Evolutionary conservation across 64 coral and sea anemone species (phyloP).

Genomic region (Pocillopora damicornis): DNA sequence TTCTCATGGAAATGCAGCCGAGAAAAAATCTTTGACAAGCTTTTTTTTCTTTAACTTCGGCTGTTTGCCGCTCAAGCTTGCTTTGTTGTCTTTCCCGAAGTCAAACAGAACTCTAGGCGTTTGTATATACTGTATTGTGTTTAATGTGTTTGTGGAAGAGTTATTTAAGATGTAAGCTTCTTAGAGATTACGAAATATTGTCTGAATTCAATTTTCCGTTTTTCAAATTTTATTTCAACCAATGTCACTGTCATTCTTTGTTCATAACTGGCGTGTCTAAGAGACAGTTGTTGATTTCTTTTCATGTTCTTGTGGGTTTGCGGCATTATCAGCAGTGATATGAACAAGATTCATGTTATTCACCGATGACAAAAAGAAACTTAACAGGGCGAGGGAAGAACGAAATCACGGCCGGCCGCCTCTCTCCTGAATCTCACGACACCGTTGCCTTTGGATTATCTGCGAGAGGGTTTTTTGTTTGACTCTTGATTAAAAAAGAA

Average conservation of each 20-base stretch:
- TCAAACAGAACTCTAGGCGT: background rate
- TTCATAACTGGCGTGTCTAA: background rate
- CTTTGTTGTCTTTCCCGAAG: background rate
- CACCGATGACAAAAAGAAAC: no score
- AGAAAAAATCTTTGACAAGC: background rate
- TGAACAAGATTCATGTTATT: no score
- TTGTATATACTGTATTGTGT: conserved; percentile 18
- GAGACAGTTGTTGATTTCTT: no score
- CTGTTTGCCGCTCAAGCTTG: background rate
- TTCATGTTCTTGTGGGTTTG: no score
- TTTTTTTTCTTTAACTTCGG: background rate
- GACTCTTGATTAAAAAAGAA: no score
- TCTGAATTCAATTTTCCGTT: conserved; percentile 1
- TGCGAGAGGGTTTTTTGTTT: no score
- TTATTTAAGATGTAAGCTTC: conserved; percentile 3
- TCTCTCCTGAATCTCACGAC: no score
- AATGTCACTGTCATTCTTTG: background rate
- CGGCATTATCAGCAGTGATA: no score
- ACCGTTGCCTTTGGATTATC: no score
- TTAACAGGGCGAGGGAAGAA: no score
- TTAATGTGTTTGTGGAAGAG: conserved; percentile 22
- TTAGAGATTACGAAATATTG: conserved; percentile 21
- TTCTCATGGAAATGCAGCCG: background rate
- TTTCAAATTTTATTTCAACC: conserved; percentile 14
- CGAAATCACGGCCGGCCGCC: no score